Conservation (phyloP, 23 tunicate genomes). For the Phallusia fumigata region DNA sequence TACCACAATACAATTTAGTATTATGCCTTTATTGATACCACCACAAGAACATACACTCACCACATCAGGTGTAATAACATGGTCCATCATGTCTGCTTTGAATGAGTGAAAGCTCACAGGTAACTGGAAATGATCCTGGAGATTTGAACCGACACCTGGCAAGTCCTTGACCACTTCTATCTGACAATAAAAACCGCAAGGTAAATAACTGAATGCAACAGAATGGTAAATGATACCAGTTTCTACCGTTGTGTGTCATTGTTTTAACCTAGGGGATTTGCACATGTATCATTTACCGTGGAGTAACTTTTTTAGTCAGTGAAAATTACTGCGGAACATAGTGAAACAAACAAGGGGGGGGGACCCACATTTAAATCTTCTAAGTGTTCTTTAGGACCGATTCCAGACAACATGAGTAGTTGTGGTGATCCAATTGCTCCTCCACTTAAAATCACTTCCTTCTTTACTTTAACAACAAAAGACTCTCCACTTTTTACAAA, state of each 20-base stretch:
- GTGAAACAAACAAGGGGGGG: no score
- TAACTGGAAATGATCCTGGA: slow-evolving; percentile 49
- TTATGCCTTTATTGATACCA: no score
- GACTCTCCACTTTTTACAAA: slow-evolving; percentile 50
- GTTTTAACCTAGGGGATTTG: no score
- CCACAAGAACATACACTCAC: no score
- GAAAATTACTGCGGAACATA: no score
- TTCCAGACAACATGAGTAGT: slow-evolving; percentile 82
- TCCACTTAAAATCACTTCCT: slow-evolving; percentile 72
- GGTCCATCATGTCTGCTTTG: background rate
- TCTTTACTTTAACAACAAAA: slow-evolving; percentile 31
- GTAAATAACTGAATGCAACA: no score
- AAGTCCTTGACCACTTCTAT: slow-evolving; percentile 27
- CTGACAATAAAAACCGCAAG: slow-evolving; percentile 19
- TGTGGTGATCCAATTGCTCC: slow-evolving; percentile 82
- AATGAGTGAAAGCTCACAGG: slow-evolving; percentile 15
- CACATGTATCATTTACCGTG: no score
- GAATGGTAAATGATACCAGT: no score
- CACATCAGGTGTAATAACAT: background rate
- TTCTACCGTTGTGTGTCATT: no score
- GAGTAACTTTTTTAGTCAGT: no score
- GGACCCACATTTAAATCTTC: slow-evolving; percentile 35
- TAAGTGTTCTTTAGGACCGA: slow-evolving; percentile 70
- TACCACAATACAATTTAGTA: no score
- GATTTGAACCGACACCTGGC: slow-evolving; percentile 77